Base-by-base conservation (phyloP, 2,888 invertebrate genomes). In the Tortricodes alternella region DNA sequence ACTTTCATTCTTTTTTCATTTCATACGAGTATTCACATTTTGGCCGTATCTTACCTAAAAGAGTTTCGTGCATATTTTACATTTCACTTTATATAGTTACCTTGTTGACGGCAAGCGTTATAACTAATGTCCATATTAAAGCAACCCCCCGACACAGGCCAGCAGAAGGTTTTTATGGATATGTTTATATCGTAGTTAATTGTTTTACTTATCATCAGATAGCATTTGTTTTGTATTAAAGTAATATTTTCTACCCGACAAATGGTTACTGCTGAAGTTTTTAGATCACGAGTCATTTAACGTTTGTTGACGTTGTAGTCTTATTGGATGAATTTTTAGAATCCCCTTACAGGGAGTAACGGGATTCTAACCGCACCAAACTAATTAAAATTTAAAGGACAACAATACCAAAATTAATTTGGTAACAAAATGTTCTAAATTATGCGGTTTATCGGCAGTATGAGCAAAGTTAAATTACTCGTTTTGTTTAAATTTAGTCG, bases 31-130 rank as follows among this genome's bases (percentile, higher is more conserved):
- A 38, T 29, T 16, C 37, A 15, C 32, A 41, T 43, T 41, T 37
- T n/a, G n/a, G n/a, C n/a, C n/a, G n/a, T n/a, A 34, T 35, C 32
- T 35, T 44, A 56, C 50, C 56, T 16, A 29, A 21, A 32, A 21
- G 3, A 35, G n/a, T n/a, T n/a, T 50, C 50, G 35, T 56, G 56
- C 49, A 56, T 56, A 56, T 44, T 56, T 56, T 44, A 56, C 29
- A 29, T 44, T 44, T 50, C 50, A 50, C 49, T 56, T 56, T 44
- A 56, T 44, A 50, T 50, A 56, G 27, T 56, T 43, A 39, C 48
- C 53, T 37, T 50, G 43, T 44, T 44, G 49, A 50, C 44, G 56
- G 44, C 49, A n/a, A 55, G 46, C 46, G n/a, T 38, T 38, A 29
- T 44, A 38, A n/a, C n/a, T n/a, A n/a, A 44, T 56, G 43, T 50